These are phyloP conservation scores for Stichopus chloronotus DNA, from an alignment of 35 echinoderm and acorn worm species.

Conservation along the genomic window DNA sequence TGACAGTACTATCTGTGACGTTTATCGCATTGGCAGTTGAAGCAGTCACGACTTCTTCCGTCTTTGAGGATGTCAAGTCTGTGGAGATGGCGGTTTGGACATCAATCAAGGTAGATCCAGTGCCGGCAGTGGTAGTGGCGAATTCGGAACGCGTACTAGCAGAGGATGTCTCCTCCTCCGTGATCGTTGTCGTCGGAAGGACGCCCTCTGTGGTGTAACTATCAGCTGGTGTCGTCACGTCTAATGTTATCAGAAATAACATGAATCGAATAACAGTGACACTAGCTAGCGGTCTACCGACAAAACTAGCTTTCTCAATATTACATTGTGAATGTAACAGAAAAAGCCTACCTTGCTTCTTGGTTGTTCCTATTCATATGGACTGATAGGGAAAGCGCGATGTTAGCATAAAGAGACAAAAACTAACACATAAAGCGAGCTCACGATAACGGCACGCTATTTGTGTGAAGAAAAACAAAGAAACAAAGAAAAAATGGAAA, in stretches of 20 bases:
- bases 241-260: neutral
- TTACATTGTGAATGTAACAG: too few relatives aligned
- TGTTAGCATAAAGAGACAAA: too few relatives aligned
- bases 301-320: too few relatives aligned
- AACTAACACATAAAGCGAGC: too few relatives aligned
- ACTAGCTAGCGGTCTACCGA: too few relatives aligned
- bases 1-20: neutral
- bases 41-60: neutral
- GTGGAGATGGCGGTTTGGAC: neutral
- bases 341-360: too few relatives aligned
- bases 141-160: neutral
- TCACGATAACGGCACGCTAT: too few relatives aligned
- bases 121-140: neutral
- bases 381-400: too few relatives aligned
- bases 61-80: neutral
- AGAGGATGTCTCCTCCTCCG: neutral
- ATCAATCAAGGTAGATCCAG: neutral
- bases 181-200: neutral
- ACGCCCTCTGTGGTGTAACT: neutral
- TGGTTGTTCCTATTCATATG: too few relatives aligned
- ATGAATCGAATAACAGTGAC: neutral
- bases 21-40: neutral
- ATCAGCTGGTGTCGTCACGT: neutral
- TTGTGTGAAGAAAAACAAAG: too few relatives aligned
- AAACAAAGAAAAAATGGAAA: too few relatives aligned